Conservation (phyloP, 2,888 invertebrate genomes). For the Microctonus aethiopoides region DNA sequence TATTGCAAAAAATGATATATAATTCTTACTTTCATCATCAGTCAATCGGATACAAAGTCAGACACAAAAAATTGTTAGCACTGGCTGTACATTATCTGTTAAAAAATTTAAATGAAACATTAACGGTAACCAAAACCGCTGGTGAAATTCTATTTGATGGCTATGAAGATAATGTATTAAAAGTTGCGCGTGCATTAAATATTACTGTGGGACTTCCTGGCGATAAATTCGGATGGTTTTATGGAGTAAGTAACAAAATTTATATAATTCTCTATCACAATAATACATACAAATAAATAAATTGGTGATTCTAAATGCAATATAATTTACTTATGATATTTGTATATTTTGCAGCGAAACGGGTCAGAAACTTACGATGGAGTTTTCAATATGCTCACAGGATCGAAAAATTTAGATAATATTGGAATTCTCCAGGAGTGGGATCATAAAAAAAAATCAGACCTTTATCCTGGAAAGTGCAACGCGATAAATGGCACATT, state of each 20-base stretch:
- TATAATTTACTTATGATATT: constrained; percentile 28
- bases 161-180: constrained; percentile 78
- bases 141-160: constrained; percentile 83
- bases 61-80: constrained; percentile 65
- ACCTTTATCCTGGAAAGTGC: constrained; percentile 73
- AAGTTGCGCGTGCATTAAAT: constrained; percentile 70
- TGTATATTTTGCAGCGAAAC: constrained; percentile 75
- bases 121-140: constrained; percentile 74
- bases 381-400: constrained; percentile 81
- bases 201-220: constrained; percentile 73
- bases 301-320: constrained; percentile 21
- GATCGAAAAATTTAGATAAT: constrained; percentile 73
- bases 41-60: constrained; percentile 75
- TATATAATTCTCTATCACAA: too few species aligned
- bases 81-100: constrained; percentile 72
- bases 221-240: constrained; percentile 88
- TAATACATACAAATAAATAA: too few species aligned
- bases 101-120: constrained; percentile 68
- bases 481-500: constrained; percentile 78
- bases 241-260: constrained; percentile 71
- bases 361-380: constrained; percentile 80
- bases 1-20: constrained; percentile 2
- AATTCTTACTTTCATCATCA: constrained; percentile 60
- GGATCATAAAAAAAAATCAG: constrained; percentile 73
- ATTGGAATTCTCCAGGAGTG: constrained; percentile 79